phyloP scores from a whole-genome alignment of 30 jellyfish, hydroid and myxozoan species.

The Aurelia aurita complex sp. Pacific region DNA sequence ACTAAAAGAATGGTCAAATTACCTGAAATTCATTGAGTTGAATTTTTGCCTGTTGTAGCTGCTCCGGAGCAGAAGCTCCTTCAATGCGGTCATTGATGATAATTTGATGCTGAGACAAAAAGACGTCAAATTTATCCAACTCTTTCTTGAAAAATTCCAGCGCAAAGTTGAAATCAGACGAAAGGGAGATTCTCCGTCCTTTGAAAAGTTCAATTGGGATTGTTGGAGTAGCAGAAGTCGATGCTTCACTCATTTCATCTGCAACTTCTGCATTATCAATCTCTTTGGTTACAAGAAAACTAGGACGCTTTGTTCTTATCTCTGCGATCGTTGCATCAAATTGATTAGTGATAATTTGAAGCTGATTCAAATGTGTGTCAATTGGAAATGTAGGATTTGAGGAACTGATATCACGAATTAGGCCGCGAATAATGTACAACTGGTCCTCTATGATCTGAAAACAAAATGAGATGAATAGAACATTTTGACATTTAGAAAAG shows the following conservation, averaged over 20 bases:
- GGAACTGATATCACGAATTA: not conserved
- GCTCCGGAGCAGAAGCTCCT: conserved; percentile 20
- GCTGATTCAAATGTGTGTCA: not conserved
- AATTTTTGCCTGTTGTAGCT: conserved; percentile 12
- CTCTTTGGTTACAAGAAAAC: not conserved
- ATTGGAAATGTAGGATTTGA: not conserved
- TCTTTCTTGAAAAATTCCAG: conserved; percentile 46
- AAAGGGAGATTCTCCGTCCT: not conserved
- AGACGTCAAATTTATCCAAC: conserved; percentile 41
- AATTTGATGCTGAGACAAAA: conserved; percentile 38
- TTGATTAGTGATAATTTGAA: not conserved
- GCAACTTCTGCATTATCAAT: conserved; percentile 39
- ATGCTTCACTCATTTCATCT: conserved; percentile 42
- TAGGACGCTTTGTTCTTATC: conserved; percentile 16
- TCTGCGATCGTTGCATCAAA: conserved; percentile 17
- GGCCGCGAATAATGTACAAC: not conserved
- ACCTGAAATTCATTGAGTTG: conserved; percentile 46
- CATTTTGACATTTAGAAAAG: too few species aligned
- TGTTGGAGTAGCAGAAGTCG: conserved; percentile 44
- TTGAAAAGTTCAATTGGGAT: not conserved
- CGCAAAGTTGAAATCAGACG: conserved; percentile 36
- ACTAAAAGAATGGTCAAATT: too few species aligned
- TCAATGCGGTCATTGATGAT: conserved; percentile 2
- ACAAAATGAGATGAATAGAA: not conserved
- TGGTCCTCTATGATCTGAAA: not conserved